phyloP scores from a whole-genome alignment of 2,113 vertebrate genomes.

The Oreochromis aureus region DNA sequence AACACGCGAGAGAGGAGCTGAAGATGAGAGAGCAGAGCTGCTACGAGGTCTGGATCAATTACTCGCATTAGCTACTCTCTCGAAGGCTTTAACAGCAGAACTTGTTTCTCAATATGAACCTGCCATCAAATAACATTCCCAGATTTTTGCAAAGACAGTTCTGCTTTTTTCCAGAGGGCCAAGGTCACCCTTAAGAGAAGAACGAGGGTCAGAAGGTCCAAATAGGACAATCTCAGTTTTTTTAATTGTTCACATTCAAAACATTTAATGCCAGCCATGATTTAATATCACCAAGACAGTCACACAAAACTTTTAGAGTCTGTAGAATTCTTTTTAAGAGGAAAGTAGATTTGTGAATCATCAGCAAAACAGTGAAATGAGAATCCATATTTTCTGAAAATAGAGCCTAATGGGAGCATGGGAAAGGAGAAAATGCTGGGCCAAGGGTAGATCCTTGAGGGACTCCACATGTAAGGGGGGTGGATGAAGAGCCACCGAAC shows the following conservation, averaged over 20 bases:
- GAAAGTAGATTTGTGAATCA: background rate
- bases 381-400: background rate
- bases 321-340: background rate
- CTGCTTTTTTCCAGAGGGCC: background rate
- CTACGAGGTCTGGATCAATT: background rate
- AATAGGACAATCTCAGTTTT: background rate
- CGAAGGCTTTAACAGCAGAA: background rate
- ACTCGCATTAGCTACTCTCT: background rate
- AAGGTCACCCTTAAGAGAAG: background rate
- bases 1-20: rapidly evolving
- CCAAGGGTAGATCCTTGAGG: background rate
- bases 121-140: background rate
- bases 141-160: background rate
- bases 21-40: background rate
- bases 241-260: background rate
- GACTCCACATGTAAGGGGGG: background rate
- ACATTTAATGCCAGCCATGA: background rate
- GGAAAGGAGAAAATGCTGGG: background rate
- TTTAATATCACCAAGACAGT: background rate
- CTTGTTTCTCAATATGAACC: background rate
- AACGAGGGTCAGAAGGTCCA: background rate
- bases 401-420: background rate
- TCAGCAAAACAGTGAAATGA: background rate
- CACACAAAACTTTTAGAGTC: background rate
- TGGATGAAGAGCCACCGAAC: background rate